Conservation (phyloP, 2,888 invertebrate species). For the Ennomos quercinarius region DNA sequence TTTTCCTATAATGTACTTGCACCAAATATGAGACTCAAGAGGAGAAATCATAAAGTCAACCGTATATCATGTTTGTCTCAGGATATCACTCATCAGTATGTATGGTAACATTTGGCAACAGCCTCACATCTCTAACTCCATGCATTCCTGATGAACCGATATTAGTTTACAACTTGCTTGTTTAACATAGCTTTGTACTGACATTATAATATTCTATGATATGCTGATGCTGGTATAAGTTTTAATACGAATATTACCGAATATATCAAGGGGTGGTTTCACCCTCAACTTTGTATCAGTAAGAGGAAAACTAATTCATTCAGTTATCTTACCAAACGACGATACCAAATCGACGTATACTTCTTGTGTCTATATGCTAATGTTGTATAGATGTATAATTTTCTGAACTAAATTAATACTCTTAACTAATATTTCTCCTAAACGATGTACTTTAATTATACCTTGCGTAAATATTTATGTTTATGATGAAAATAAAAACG, state of each 20-base stretch:
- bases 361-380: no score
- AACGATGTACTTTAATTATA: no score
- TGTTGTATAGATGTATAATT: no score
- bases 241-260: constrained; percentile 45
- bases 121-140: constrained; percentile 57
- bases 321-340: not conserved
- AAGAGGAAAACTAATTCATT: constrained; percentile 18
- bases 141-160: constrained; percentile 73
- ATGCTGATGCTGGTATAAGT: constrained; percentile 51
- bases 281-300: constrained; percentile 13
- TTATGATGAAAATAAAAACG: no score
- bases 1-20: no score
- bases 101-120: constrained; percentile 41
- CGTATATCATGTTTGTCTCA: constrained; percentile 5
- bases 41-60: no score
- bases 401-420: no score
- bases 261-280: constrained; percentile 12
- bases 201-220: constrained; percentile 71
- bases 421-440: no score
- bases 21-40: no score
- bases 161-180: constrained; percentile 68
- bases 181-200: constrained; percentile 69
- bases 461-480: no score
- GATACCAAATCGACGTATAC: no score
- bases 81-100: constrained; percentile 37